Conservation (phyloP, 1,140 invertebrate genomes). For the Phymastichus coffea region DNA sequence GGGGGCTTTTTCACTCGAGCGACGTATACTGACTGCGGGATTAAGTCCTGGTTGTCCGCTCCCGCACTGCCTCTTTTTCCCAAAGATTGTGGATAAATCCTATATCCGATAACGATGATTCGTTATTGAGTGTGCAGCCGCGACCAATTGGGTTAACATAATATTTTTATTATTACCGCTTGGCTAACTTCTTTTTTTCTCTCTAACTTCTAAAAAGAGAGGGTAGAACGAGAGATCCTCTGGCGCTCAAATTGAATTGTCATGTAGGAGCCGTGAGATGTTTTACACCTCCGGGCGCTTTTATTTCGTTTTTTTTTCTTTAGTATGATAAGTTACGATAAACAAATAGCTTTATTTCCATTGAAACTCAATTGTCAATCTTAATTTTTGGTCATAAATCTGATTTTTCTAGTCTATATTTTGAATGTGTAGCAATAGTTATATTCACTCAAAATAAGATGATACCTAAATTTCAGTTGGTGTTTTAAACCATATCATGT, state of each 20-base stretch:
- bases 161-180: constrained; percentile 46
- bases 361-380: too few species aligned
- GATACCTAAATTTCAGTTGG: too few species aligned
- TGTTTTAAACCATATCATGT: constrained; percentile 48
- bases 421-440: too few species aligned
- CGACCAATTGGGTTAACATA: constrained; percentile 47
- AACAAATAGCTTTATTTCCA: too few species aligned
- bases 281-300: background rate
- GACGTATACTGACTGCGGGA: constrained; percentile 5
- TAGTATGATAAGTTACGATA: too few species aligned
- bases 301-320: background rate
- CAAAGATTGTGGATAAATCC: constrained; percentile 43
- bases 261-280: constrained; percentile 28
- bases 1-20: background rate
- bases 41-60: background rate
- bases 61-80: background rate
- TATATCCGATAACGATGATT: constrained; percentile 49
- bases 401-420: too few species aligned
- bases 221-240: background rate
- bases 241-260: constrained; percentile 32
- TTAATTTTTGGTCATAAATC: too few species aligned
- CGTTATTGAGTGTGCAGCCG: constrained; percentile 36
- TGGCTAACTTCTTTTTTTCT: background rate
- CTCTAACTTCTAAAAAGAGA: background rate
- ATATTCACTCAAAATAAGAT: too few species aligned